Evolutionary conservation across 1,140 invertebrate species (phyloP), one percentile per base, ranked within the genome.

Genomic region (Temnothorax curvispinosus): DNA sequence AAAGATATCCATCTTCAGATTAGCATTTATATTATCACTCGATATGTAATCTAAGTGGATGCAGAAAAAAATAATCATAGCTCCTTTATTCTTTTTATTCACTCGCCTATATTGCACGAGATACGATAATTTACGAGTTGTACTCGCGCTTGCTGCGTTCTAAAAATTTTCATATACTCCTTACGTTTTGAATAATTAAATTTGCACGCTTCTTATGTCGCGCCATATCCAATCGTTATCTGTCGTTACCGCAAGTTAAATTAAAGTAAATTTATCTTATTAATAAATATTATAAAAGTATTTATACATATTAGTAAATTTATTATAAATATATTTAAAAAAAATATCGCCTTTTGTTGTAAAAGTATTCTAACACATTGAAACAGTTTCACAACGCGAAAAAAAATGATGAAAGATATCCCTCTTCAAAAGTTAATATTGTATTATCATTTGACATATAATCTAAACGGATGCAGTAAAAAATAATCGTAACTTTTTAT

Each of bases 291-390:
- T 27, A 1, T 27, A 27, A 27, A 27, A 27, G 1, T 27, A 27
- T 27, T 27, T 27, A 27, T 27, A 27, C 27, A 27, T 27, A 27
- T 1, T 27, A 27, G 27, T 27, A 27, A 27, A 27, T 27, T 27
- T 27, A 27, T 27, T 27, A 27, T 1, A 27, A 27, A 27, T 27
- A 27, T 27, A 27, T 27, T 27, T 27, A 27, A 71, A 44, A 38
- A 18, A 44, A 58, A 47, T 32, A 18, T 58, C 35, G 15, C 15
- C 11, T 47, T 35, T 41, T 15, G n/a, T 27, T 52, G 32, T 3
- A 13, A 62, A 75, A 75, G 44, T 62, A 84, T 72, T 50, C 47
- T 82, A 41, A 41, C 38, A 41, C 4, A 41, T 41, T 5, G 54
- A 75, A 76, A 44, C 2, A 56, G 52, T 18, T 41, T 52, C 1